phyloP scores from a whole-genome alignment of 1,140 invertebrate genomes.

The Heliothis virescens region DNA sequence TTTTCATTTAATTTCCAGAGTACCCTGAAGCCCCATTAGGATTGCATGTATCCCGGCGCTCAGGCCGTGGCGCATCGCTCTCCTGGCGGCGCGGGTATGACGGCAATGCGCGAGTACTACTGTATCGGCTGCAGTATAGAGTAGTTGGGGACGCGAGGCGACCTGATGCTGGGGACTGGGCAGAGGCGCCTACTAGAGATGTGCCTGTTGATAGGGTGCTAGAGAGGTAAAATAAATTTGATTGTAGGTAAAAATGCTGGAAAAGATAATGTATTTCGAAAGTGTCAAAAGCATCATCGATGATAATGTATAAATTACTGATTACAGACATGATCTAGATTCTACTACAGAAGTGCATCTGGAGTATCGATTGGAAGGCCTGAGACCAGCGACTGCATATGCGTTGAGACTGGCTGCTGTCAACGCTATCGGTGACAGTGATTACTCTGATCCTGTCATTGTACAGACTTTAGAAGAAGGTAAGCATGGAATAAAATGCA shows the following conservation, averaged over 20 bases:
- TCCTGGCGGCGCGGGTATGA: slow-evolving; percentile 92
- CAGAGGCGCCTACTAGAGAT: slow-evolving; percentile 73
- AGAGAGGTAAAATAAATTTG: slow-evolving; percentile 60
- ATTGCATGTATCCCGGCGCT: slow-evolving; percentile 87
- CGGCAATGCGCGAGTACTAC: slow-evolving; percentile 91
- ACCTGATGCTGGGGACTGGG: slow-evolving; percentile 85
- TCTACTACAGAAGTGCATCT: slow-evolving; percentile 65
- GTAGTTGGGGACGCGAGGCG: slow-evolving; percentile 81
- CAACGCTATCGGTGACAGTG: slow-evolving; percentile 93
- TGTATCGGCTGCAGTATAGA: slow-evolving; percentile 91
- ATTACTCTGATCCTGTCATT: slow-evolving; percentile 91
- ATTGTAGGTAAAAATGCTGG: no score
- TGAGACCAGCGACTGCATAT: slow-evolving; percentile 93
- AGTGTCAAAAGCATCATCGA: no score
- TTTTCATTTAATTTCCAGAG: slow-evolving; percentile 81
- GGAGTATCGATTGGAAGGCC: slow-evolving; percentile 85
- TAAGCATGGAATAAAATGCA: slow-evolving; percentile 42
- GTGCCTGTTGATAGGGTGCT: slow-evolving; percentile 67
- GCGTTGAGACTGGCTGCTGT: slow-evolving; percentile 92
- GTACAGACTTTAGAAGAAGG: slow-evolving; percentile 94
- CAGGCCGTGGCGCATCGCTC: slow-evolving; percentile 89
- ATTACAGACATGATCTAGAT: slow-evolving; percentile 73
- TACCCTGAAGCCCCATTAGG: slow-evolving; percentile 90
- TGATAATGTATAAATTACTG: not conserved
- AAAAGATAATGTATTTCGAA: no score